A percentile compares a stretch with the other conserved stretches of the same genome.
These are phyloP conservation scores for Dendrocincla tyrannina DNA, from an alignment of 2,797 vertebrate species.

Conservation along the genomic window DNA sequence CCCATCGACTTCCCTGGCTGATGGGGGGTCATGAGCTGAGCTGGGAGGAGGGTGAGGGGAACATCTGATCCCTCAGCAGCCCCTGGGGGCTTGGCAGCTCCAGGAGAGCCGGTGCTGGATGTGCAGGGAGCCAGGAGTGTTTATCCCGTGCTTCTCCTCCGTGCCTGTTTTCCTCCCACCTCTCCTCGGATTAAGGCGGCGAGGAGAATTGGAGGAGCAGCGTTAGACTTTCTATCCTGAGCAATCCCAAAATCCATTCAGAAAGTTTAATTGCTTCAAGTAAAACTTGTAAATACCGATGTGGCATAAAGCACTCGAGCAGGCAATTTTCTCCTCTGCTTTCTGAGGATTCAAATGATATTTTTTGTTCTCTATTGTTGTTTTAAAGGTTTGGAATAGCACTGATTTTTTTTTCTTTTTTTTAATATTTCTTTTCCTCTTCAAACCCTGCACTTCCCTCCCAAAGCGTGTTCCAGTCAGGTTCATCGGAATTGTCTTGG, in stretches of 20 bases:
- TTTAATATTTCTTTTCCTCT: background rate
- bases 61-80: background rate
- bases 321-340: background rate
- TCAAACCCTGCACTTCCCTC: background rate
- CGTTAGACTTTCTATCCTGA: background rate
- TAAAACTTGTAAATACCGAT: background rate
- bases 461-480: background rate
- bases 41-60: background rate
- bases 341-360: background rate
- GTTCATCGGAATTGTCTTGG: background rate
- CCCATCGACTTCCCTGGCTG: background rate
- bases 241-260: background rate
- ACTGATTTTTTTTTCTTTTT: background rate
- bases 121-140: background rate
- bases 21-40: background rate
- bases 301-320: background rate
- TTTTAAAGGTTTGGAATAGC: background rate
- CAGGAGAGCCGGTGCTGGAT: background rate
- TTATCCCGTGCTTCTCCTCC: background rate
- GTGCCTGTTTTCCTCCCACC: background rate
- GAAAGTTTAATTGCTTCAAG: constrained; percentile 39
- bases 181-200: background rate
- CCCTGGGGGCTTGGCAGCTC: background rate
- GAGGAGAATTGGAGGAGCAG: background rate
- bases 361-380: background rate